Conservation (phyloP, 2,888 invertebrate species). For the Cantharis lateralis region DNA sequence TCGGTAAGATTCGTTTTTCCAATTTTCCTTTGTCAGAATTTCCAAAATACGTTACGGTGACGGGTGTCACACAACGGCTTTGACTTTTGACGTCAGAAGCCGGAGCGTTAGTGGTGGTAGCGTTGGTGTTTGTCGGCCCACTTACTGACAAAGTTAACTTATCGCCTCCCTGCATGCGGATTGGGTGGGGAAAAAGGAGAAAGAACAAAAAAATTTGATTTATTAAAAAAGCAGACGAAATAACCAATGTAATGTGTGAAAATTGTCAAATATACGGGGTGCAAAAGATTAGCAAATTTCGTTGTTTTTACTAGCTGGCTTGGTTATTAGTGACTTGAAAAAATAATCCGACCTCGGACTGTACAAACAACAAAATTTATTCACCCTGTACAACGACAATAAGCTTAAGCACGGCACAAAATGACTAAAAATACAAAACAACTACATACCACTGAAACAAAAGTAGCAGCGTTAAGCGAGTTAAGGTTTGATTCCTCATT, state of each 20-base stretch:
- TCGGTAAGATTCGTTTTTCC: slow-evolving; percentile 47
- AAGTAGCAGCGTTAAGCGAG: slow-evolving; percentile 68
- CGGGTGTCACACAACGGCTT: slow-evolving; percentile 57
- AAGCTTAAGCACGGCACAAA: background rate
- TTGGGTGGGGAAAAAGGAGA: background rate
- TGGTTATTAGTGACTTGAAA: no score
- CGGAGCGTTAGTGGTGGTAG: slow-evolving; percentile 30
- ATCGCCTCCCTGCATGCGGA: slow-evolving; percentile 64
- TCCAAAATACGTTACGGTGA: slow-evolving; percentile 66
- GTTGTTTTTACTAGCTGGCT: no score
- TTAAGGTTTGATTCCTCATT: slow-evolving; percentile 53
- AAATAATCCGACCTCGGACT: no score
- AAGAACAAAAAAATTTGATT: background rate
- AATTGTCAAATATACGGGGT: background rate
- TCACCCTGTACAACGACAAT: background rate
- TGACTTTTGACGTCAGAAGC: slow-evolving; percentile 39
- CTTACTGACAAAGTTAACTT: slow-evolving; percentile 70
- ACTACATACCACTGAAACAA: slow-evolving; percentile 74
- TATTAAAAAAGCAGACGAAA: slow-evolving; percentile 6
- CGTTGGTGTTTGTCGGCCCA: slow-evolving; percentile 52
- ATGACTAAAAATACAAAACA: slow-evolving; percentile 25
- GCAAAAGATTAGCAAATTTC: background rate
- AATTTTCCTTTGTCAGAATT: slow-evolving; percentile 51
- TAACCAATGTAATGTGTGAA: slow-evolving; percentile 1
- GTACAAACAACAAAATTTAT: background rate